These are phyloP conservation scores for Spisula solida DNA, from an alignment of 2,888 invertebrate species.

Conservation along the genomic window DNA sequence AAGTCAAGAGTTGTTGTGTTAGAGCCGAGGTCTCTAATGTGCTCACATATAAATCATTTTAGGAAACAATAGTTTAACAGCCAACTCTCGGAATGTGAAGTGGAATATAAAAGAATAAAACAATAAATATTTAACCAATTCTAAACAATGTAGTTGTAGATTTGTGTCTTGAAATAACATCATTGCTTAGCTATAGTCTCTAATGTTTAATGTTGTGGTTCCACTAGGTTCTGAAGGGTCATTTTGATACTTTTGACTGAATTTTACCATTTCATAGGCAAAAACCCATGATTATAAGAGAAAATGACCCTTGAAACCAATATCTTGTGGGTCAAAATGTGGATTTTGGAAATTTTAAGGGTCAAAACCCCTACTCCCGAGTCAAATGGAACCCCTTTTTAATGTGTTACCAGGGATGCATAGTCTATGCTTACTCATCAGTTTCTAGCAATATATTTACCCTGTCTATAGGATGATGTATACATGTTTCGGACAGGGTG, in stretches of 20 bases:
- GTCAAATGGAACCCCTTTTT: too few relatives aligned
- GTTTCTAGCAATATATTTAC: conserved; percentile 23
- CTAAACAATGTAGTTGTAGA: neutral
- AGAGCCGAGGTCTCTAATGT: neutral
- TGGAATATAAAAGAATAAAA: neutral
- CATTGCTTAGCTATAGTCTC: neutral
- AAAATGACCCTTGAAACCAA: too few relatives aligned
- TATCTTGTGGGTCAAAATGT: too few relatives aligned
- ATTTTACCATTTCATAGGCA: too few relatives aligned
- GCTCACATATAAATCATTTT: neutral
- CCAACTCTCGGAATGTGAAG: neutral
- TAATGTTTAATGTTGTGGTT: too few relatives aligned
- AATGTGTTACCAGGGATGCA: conserved; percentile 36
- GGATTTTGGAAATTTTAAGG: too few relatives aligned
- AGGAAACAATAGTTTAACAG: neutral
- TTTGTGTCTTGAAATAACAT: neutral
- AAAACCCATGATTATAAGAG: too few relatives aligned
- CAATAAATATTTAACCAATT: neutral
- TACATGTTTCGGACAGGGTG: conserved; percentile 2
- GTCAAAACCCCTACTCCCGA: too few relatives aligned
- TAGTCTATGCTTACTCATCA: conserved; percentile 26
- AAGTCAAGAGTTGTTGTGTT: neutral
- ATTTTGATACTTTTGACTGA: too few relatives aligned
- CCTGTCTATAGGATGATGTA: neutral
- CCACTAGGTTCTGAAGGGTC: too few relatives aligned